Conservation (phyloP, 2,888 invertebrate species). For the Drosophila prostipennis region DNA sequence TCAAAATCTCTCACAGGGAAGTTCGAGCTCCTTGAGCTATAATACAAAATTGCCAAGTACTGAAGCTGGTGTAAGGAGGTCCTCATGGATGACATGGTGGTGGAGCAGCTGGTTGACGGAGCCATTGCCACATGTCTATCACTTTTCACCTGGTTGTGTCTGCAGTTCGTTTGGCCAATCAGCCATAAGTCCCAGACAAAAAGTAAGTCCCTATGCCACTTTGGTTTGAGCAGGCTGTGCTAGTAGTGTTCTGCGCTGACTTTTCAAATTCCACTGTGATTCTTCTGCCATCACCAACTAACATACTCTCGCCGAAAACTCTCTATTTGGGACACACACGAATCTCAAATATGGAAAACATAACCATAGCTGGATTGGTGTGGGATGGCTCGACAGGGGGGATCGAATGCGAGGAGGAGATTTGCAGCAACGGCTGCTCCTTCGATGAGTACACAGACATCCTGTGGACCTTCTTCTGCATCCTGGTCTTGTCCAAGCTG, state of each 20-base stretch:
- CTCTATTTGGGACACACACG: neutral
- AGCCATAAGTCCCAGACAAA: too few relatives aligned
- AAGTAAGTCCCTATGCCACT: neutral
- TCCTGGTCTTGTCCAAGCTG: conserved; percentile 70
- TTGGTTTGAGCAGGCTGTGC: neutral
- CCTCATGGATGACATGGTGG: neutral
- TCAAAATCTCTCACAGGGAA: neutral
- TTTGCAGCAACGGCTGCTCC: neutral
- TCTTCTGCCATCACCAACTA: neutral
- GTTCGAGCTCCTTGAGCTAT: neutral
- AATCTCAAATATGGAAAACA: neutral
- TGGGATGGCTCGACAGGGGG: neutral
- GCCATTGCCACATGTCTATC: neutral
- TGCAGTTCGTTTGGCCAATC: neutral
- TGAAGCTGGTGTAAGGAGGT: neutral
- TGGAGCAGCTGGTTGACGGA: neutral
- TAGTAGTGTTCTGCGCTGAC: neutral
- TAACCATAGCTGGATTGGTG: neutral
- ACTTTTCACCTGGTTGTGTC: neutral
- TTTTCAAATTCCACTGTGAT: neutral
- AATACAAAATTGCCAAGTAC: neutral
- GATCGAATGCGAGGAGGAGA: neutral
- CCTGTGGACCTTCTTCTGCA: conserved; percentile 68
- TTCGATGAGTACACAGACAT: neutral
- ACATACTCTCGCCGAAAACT: neutral